Base-by-base conservation (phyloP, 2,113 vertebrate species). In the Pollachius pollachius region DNA sequence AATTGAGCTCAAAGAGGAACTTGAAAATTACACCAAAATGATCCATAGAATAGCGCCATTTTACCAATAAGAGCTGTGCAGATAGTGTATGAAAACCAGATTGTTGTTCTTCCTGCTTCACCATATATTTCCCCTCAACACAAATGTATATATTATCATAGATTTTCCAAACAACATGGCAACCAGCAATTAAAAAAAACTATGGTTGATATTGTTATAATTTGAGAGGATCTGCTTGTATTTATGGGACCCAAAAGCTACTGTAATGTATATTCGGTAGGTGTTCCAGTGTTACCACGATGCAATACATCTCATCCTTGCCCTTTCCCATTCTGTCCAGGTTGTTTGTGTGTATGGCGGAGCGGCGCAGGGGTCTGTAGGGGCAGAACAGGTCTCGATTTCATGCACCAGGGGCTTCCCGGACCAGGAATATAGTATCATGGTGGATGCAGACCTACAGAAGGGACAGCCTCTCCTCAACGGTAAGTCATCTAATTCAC, bases 381-480 rank as follows among this genome's bases (percentile, higher is more conserved):
- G 61, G n/a, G 13, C 6, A 1, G 16, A 16, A 23, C 69, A 34
- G 64, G 69, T 2, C 3, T 65, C 37, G 19, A 60, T 69, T 71
- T 73, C 75, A 15, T 90, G 89, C 72, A 37, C 3, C 4, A 71
- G 81, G 62, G 86, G 89, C 19, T 90, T 90, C 71, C 68, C 82
- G 61, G 76, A 72, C 63, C 81, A 85, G 69, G 82, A 86, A 68
- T 82, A 86, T 82, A 68, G 78, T 71, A 75, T 81, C 8, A 16
- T 70, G 64, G 59, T 48, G 52, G 79, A 84, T 18, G 72, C 30
- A 17, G 81, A 87, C 70, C 68, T 83, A 77, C 70, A 65, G 30
- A 72, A 80, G 72, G 84, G 89, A 75, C 86, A 83, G 71, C 70
- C 82, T 5, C 66, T 90, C 72, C 74, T 78, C 75, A 88, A 88